Conservation (phyloP, 2,113 vertebrate genomes). For the Triplophysa rosa region DNA sequence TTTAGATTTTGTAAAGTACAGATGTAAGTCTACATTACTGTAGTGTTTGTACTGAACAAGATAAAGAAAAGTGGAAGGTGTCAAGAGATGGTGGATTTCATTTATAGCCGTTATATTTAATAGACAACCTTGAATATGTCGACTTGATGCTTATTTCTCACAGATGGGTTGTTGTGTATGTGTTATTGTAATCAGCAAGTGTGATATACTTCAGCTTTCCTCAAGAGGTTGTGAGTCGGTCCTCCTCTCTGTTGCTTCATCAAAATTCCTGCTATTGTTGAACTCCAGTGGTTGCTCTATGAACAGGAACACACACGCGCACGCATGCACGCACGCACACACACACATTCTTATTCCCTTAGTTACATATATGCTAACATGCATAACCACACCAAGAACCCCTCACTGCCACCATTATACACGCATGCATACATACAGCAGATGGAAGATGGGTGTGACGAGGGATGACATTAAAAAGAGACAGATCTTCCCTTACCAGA, state of each 20-base stretch:
- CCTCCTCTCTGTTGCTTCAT: constrained; percentile 31
- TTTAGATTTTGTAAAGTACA: too few relatives aligned
- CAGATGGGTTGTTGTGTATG: background rate
- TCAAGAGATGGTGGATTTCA: background rate
- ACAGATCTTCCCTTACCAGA: constrained; percentile 69
- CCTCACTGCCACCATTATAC: background rate
- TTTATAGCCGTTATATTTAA: background rate
- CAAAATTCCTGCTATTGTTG: constrained; percentile 52
- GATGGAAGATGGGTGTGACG: constrained; percentile 73
- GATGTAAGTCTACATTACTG: too few relatives aligned
- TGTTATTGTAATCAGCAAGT: constrained; percentile 3
- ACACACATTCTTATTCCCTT: constrained; percentile 12
- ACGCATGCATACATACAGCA: constrained; percentile 49
- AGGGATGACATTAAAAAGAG: constrained; percentile 58
- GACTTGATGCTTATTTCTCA: background rate
- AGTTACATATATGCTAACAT: background rate
- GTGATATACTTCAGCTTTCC: constrained; percentile 2
- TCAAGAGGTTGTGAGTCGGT: constrained; percentile 21
- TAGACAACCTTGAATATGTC: constrained; percentile 14
- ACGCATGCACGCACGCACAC: constrained; percentile 27
- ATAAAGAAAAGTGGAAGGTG: background rate
- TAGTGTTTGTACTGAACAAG: background rate
- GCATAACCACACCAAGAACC: background rate
- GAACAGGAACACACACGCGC: constrained; percentile 46
- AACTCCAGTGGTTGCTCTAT: constrained; percentile 45